Evolutionary conservation across 2,888 invertebrate species (phyloP).

Genomic region (Leptarthrus brevirostris): DNA sequence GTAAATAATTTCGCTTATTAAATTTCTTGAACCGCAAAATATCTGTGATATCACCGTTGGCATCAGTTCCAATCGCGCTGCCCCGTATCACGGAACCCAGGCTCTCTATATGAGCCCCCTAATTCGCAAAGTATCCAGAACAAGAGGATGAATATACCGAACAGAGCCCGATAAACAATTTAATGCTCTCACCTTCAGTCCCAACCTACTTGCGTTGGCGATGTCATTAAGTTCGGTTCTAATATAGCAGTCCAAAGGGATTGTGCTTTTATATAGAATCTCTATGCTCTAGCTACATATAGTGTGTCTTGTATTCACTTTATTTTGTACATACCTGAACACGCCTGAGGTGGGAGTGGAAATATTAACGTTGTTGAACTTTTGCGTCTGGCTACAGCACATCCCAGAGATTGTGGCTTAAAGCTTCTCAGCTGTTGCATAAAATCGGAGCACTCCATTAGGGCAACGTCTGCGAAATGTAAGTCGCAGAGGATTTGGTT

Average conservation of each 20-base stretch:
- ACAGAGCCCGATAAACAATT: constrained; percentile 6
- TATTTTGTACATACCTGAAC: constrained; percentile 77
- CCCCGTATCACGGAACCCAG: not conserved
- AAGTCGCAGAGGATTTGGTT: constrained; percentile 96
- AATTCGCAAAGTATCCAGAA: not conserved
- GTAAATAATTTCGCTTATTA: constrained; percentile 14
- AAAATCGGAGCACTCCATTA: constrained; percentile 97
- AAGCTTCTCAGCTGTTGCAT: constrained; percentile 96
- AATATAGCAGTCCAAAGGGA: constrained; percentile 9
- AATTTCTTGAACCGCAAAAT: constrained; percentile 20
- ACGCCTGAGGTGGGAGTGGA: constrained; percentile 92
- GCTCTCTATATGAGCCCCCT: not conserved
- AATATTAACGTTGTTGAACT: constrained; percentile 94
- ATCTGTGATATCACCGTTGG: not conserved
- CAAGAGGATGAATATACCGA: constrained; percentile 1
- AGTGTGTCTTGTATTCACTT: not conserved
- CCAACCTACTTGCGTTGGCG: not conserved
- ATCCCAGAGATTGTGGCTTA: constrained; percentile 94
- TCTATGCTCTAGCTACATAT: no score
- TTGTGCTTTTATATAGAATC: not conserved
- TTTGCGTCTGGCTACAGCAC: constrained; percentile 92
- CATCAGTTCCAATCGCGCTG: not conserved
- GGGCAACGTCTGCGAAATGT: constrained; percentile 96
- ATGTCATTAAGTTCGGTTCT: constrained; percentile 11
- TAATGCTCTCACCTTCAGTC: not conserved